Evolutionary conservation across 1,140 invertebrate species (phyloP).

Genomic region (Sitodiplosis mosellana): DNA sequence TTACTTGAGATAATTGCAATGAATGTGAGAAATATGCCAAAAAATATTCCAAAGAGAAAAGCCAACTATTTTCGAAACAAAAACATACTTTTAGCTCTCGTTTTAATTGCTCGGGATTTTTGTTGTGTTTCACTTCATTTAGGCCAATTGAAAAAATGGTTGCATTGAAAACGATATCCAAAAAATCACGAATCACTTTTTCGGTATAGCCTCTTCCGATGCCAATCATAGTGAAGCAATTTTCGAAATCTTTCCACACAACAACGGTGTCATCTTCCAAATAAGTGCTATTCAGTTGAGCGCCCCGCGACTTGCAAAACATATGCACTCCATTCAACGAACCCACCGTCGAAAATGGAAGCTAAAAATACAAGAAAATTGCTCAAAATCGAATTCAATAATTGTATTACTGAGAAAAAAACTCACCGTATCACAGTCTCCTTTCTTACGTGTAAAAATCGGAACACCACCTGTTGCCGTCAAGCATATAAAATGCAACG

Average conservation of each 20-base stretch:
- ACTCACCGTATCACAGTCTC: slow-evolving; percentile 37
- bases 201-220: slow-evolving; percentile 36
- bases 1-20: neutral
- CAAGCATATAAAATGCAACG: slow-evolving; percentile 36
- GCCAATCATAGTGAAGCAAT: slow-evolving; percentile 31
- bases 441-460: slow-evolving; percentile 41
- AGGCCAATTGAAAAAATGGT: slow-evolving; percentile 54
- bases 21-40: neutral
- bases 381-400: neutral
- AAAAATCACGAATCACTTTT: slow-evolving; percentile 31
- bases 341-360: slow-evolving; percentile 61
- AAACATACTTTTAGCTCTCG: slow-evolving; percentile 37
- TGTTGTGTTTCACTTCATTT: slow-evolving; percentile 43
- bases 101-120: slow-evolving; percentile 50
- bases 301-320: slow-evolving; percentile 53
- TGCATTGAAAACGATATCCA: slow-evolving; percentile 45
- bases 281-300: slow-evolving; percentile 39
- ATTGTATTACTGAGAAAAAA: neutral
- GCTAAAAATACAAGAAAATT: slow-evolving; percentile 28
- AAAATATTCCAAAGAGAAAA: neutral
- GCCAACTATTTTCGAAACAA: neutral
- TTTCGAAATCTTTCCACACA: slow-evolving; percentile 55
- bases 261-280: slow-evolving; percentile 46
- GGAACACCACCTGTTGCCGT: slow-evolving; percentile 46
- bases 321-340: slow-evolving; percentile 69